These are phyloP conservation scores for Tetrapedia diversipes DNA, from an alignment of 2,888 invertebrate species.

Conservation along the genomic window DNA sequence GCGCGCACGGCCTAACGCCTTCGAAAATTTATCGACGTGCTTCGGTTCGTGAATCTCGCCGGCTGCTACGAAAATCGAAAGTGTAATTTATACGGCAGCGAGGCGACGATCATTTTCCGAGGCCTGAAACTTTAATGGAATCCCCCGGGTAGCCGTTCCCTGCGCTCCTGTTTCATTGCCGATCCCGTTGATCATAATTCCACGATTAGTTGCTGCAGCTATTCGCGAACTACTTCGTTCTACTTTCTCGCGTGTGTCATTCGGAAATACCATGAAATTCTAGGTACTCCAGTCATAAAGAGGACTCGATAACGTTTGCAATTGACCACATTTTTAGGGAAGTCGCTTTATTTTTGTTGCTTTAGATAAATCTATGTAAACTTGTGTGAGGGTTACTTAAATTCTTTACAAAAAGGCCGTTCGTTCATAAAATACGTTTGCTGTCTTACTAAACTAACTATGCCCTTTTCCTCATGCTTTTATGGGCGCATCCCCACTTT, in stretches of 20 bases:
- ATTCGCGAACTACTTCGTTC: background rate
- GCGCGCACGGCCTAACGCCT: constrained; percentile 57
- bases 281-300: too few relatives aligned
- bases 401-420: too few relatives aligned
- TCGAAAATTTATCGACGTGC: constrained; percentile 64
- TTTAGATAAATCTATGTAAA: too few relatives aligned
- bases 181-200: background rate
- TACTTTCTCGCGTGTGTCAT: background rate
- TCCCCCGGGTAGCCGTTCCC: constrained; percentile 17
- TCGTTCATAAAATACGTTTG: too few relatives aligned
- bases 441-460: too few relatives aligned
- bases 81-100: constrained; percentile 64
- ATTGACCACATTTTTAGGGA: too few relatives aligned
- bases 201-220: background rate
- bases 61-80: constrained; percentile 67
- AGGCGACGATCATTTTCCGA: constrained; percentile 59
- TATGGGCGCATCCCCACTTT: too few relatives aligned
- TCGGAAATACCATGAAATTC: background rate
- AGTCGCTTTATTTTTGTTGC: too few relatives aligned
- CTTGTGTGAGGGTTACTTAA: too few relatives aligned
- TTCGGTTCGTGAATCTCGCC: constrained; percentile 60
- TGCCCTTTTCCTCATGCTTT: too few relatives aligned
- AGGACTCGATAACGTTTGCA: too few relatives aligned
- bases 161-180: background rate
- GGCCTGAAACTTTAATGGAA: constrained; percentile 62